Evolutionary conservation across 92 coral and sea anemone species (phyloP).

Genomic region (Parazoanthus atlanticus): DNA sequence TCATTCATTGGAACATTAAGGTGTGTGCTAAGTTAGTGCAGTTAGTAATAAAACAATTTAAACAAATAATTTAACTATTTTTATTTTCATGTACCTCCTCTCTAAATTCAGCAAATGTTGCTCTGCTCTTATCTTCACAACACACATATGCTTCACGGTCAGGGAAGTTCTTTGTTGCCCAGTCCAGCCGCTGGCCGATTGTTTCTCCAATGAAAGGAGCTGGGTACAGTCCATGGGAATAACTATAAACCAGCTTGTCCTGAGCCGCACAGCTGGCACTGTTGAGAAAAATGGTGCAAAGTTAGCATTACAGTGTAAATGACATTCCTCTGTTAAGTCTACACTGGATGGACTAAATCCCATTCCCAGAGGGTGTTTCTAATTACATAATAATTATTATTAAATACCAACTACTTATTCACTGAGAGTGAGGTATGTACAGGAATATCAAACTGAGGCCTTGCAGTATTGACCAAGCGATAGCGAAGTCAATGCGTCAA

Average conservation of each 20-base stretch:
- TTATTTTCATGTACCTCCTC: slow-evolving; percentile 67
- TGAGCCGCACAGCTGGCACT: background rate
- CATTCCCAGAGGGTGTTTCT: background rate
- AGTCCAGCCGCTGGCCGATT: slow-evolving; percentile 82
- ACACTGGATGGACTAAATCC: background rate
- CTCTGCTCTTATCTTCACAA: slow-evolving; percentile 88
- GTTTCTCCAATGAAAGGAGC: slow-evolving; percentile 91
- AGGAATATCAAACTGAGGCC: too few species aligned
- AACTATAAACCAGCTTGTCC: slow-evolving; percentile 81
- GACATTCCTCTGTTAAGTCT: background rate
- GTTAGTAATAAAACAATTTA: background rate
- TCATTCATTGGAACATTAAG: too few species aligned
- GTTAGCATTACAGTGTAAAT: too few species aligned
- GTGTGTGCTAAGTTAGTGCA: too few species aligned
- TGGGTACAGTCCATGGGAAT: slow-evolving; percentile 73
- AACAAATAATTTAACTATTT: background rate
- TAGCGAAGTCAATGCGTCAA: too few species aligned
- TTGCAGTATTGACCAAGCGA: too few species aligned
- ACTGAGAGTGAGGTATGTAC: too few species aligned
- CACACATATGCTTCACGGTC: slow-evolving; percentile 95
- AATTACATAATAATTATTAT: too few species aligned
- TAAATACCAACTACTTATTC: too few species aligned
- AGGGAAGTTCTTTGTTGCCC: slow-evolving; percentile 79
- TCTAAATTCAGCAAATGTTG: slow-evolving; percentile 88
- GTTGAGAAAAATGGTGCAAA: too few species aligned